phyloP scores from a whole-genome alignment of 2,113 vertebrate species.

The Ceyx margarethae region DNA sequence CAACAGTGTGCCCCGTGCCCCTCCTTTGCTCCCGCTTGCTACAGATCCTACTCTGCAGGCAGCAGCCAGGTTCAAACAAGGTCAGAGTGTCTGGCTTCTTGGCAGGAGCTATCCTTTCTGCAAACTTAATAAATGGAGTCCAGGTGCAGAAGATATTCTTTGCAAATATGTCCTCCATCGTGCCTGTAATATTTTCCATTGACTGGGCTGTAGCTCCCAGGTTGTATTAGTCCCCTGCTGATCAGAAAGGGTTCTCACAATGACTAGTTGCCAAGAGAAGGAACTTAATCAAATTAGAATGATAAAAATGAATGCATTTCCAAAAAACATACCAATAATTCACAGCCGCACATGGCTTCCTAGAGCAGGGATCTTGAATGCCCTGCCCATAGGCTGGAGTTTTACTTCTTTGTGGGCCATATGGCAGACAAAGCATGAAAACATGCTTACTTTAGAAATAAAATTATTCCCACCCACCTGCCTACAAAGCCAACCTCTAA shows the following conservation, averaged over 20 bases:
- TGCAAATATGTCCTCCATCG: not conserved
- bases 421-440: not conserved
- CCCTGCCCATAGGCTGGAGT: not conserved
- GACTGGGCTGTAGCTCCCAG: not conserved
- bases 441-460: constrained; percentile 15
- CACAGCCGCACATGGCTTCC: not conserved
- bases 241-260: not conserved
- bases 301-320: constrained; percentile 3
- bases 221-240: constrained; percentile 8
- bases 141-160: constrained; percentile 43
- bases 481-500: constrained; percentile 1
- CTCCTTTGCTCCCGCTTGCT: not conserved
- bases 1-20: not conserved
- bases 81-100: constrained; percentile 58
- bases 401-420: constrained; percentile 17
- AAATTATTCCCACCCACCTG: not conserved
- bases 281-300: constrained; percentile 19
- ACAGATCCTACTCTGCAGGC: not conserved
- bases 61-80: constrained; percentile 66
- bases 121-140: constrained; percentile 52
- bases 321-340: not conserved
- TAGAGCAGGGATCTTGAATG: constrained; percentile 27
- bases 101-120: constrained; percentile 57
- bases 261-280: constrained; percentile 7
- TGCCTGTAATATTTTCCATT: not conserved